Conservation (phyloP, 1,140 invertebrate species). For the Telenomus remus region DNA sequence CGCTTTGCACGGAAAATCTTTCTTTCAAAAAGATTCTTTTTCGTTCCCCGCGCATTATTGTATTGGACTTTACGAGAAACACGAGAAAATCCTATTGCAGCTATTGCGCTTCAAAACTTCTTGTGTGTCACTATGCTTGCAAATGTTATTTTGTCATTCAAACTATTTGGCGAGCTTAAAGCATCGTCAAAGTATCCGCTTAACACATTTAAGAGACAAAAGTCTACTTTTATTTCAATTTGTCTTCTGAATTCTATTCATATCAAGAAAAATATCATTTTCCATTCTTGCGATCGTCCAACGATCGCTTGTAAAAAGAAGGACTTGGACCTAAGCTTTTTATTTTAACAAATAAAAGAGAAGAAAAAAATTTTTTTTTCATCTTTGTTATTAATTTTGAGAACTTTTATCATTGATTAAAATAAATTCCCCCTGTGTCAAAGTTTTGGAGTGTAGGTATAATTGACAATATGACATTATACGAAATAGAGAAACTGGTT, state of each 20-base stretch:
- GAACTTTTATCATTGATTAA: no score
- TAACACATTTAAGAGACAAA: slow-evolving; percentile 47
- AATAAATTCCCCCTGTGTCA: no score
- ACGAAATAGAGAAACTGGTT: no score
- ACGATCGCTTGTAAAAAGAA: no score
- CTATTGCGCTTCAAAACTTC: slow-evolving; percentile 45
- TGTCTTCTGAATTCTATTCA: slow-evolving; percentile 17
- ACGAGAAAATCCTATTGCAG: slow-evolving; percentile 53
- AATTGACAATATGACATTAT: no score
- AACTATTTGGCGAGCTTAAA: slow-evolving; percentile 49
- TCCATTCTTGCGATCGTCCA: slow-evolving; percentile 8
- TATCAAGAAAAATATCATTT: slow-evolving; percentile 21
- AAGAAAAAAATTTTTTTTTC: no score
- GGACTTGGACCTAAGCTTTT: no score
- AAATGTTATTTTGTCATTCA: slow-evolving; percentile 58
- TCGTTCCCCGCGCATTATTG: slow-evolving; percentile 42
- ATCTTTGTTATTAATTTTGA: no score
- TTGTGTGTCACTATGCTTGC: slow-evolving; percentile 46
- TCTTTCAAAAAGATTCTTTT: slow-evolving; percentile 54
- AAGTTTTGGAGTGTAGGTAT: no score
- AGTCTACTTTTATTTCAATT: slow-evolving; percentile 48
- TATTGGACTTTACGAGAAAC: slow-evolving; percentile 52
- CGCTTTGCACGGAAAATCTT: slow-evolving; percentile 53
- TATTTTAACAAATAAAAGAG: no score
- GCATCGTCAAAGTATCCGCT: slow-evolving; percentile 47